These are phyloP conservation scores for Eulithis prunata DNA, from an alignment of 2,888 invertebrate species.

Conservation along the genomic window DNA sequence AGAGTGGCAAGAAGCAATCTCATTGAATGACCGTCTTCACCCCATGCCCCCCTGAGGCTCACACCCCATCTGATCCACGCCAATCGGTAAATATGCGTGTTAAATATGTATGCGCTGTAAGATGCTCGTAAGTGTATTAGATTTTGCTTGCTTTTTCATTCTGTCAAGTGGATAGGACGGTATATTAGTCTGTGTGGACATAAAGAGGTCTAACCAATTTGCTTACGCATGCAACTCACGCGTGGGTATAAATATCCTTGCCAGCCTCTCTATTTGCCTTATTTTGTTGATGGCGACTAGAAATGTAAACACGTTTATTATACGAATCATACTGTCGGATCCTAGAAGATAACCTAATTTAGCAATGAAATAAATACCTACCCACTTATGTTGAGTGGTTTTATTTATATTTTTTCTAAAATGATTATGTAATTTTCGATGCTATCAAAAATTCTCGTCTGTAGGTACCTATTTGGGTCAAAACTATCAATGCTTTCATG, in stretches of 20 bases:
- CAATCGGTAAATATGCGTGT: constrained; percentile 85
- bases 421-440: not conserved
- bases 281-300: constrained; percentile 30
- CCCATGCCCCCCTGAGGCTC: constrained; percentile 54
- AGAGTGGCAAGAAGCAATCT: constrained; percentile 85
- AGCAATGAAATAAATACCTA: constrained; percentile 6
- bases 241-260: constrained; percentile 56
- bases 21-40: constrained; percentile 84
- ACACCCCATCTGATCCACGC: constrained; percentile 73
- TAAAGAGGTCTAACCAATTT: constrained; percentile 60
- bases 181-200: constrained; percentile 58
- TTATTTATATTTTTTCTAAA: constrained; percentile 7
- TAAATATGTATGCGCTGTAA: constrained; percentile 83
- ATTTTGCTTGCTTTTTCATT: constrained; percentile 82
- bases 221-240: constrained; percentile 64
- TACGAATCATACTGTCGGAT: constrained; percentile 15
- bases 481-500: constrained; percentile 17
- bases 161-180: constrained; percentile 69
- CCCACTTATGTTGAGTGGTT: constrained; percentile 10
- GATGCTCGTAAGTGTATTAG: constrained; percentile 83
- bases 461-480: constrained; percentile 19
- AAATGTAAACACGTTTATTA: constrained; percentile 23
- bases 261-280: constrained; percentile 43
- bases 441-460: constrained; percentile 6
- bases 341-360: constrained; percentile 7